Conservation (phyloP, 2,113 vertebrate genomes). For the Bos indicus region DNA sequence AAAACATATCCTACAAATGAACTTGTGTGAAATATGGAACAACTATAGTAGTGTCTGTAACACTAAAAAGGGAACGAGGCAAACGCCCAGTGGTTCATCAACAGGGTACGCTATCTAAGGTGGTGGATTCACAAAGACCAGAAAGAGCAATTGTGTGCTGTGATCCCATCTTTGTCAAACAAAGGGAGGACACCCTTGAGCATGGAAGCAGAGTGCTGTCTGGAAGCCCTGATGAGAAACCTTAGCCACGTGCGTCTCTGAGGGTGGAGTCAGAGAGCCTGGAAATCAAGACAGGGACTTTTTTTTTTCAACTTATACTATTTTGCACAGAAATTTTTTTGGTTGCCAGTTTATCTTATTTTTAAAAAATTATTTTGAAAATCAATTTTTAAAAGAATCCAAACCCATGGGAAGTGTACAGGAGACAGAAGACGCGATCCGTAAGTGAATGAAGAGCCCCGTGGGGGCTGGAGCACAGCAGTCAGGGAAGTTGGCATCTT, state of each 20-base stretch:
- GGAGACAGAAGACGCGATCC: background rate
- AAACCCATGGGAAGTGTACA: background rate
- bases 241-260: background rate
- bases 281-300: background rate
- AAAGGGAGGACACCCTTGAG: background rate
- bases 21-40: background rate
- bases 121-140: background rate
- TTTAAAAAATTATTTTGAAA: background rate
- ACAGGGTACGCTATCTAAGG: background rate
- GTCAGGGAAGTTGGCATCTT: background rate
- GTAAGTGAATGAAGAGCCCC: background rate
- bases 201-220: background rate
- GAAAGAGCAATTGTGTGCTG: background rate
- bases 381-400: background rate
- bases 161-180: background rate
- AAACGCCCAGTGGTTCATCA: background rate
- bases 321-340: background rate
- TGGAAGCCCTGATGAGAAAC: background rate
- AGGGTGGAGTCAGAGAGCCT: background rate
- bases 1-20: background rate
- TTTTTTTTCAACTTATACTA: background rate
- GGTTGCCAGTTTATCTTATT: background rate
- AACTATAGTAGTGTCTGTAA: background rate
- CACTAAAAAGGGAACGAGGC: background rate
- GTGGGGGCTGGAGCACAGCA: background rate